Percentiles rank a stretch among this genome's conserved stretches.
Evolutionary conservation across 2,797 vertebrate genomes (phyloP).

Genomic region (Merluccius polli): DNA sequence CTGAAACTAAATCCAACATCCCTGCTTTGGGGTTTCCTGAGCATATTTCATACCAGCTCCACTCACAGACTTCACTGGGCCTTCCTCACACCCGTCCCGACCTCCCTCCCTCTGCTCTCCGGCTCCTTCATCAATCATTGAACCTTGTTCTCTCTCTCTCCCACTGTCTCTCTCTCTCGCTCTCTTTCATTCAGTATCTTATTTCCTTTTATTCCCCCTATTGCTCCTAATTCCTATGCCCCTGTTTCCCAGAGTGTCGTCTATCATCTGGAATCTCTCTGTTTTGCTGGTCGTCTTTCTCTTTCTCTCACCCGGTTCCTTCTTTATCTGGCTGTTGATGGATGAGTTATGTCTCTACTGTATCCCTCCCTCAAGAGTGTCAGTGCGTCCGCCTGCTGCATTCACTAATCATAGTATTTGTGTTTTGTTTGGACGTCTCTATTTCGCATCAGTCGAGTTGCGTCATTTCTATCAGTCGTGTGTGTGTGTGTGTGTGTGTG

Average conservation of each 20-base stretch:
- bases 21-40: too few species aligned
- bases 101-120: conserved; percentile 49
- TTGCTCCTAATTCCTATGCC: conserved; percentile 6
- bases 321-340: conserved; percentile 39
- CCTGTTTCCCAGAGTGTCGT: not conserved
- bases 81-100: conserved; percentile 42
- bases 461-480: not conserved
- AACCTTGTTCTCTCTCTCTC: conserved; percentile 35
- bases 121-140: conserved; percentile 69
- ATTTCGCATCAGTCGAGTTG: too few species aligned
- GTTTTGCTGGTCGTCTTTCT: conserved; percentile 38
- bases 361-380: conserved; percentile 27
- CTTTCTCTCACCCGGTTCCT: conserved; percentile 27
- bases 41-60: not conserved
- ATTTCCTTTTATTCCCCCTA: conserved; percentile 16
- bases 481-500: not conserved
- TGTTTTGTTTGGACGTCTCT: not conserved
- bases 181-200: conserved; percentile 10
- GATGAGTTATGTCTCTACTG: conserved; percentile 33
- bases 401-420: not conserved
- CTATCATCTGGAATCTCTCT: conserved; percentile 28
- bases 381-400: conserved; percentile 17
- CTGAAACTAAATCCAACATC: not conserved
- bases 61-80: conserved; percentile 40
- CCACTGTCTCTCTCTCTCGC: conserved; percentile 19